These are phyloP conservation scores for Fratercula arctica DNA, from an alignment of 2,797 vertebrate species.

Conservation along the genomic window DNA sequence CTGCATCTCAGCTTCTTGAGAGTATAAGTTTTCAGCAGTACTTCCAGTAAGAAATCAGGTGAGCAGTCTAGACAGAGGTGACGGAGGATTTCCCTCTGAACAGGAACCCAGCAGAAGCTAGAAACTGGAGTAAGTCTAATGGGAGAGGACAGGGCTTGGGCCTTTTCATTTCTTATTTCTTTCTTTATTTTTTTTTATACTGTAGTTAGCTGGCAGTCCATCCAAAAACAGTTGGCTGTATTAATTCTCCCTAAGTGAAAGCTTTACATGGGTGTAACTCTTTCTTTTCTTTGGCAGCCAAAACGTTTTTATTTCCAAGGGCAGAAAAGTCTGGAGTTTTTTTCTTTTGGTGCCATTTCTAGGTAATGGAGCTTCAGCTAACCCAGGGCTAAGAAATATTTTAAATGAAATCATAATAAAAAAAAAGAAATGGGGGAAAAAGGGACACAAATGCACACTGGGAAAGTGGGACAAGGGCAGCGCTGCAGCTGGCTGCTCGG, in stretches of 20 bases:
- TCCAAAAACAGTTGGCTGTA: slow-evolving; percentile 27
- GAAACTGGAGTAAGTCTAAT: background rate
- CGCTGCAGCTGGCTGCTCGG: background rate
- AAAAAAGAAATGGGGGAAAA: background rate
- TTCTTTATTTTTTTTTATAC: background rate
- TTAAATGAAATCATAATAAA: background rate
- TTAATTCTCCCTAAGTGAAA: slow-evolving; percentile 64
- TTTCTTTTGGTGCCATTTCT: slow-evolving; percentile 14
- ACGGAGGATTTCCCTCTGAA: slow-evolving; percentile 14
- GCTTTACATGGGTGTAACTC: slow-evolving; percentile 59
- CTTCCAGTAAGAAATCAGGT: slow-evolving; percentile 36
- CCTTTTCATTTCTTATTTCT: background rate
- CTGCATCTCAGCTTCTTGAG: background rate
- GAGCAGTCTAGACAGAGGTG: slow-evolving; percentile 57
- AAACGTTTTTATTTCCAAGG: slow-evolving; percentile 62
- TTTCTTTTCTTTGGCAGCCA: slow-evolving; percentile 61
- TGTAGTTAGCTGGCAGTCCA: background rate
- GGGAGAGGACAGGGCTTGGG: slow-evolving; percentile 12
- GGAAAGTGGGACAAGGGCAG: background rate
- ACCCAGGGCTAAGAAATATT: background rate
- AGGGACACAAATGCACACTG: background rate
- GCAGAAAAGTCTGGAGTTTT: background rate
- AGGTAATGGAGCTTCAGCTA: slow-evolving; percentile 4
- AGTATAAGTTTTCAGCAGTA: background rate
- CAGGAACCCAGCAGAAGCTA: slow-evolving; percentile 1